Evolutionary conservation across 2,113 vertebrate genomes (phyloP).

Genomic region (Galeopterus variegatus): DNA sequence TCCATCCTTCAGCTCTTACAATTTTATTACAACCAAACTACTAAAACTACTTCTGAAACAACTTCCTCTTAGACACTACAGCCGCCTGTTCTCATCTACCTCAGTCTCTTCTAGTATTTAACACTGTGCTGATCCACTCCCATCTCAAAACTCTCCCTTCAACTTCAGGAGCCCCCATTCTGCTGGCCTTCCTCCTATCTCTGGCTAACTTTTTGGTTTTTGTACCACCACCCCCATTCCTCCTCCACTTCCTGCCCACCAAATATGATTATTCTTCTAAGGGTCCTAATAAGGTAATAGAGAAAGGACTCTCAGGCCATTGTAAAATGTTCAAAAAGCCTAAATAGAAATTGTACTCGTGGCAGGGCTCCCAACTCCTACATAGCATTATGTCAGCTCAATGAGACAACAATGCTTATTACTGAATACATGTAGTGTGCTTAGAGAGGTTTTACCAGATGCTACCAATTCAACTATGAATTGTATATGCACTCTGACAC

Average conservation of each 20-base stretch:
- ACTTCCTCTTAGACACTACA: neutral
- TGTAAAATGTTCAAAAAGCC: neutral
- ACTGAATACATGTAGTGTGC: slow-evolving; percentile 9
- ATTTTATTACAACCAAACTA: neutral
- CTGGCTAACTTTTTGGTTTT: neutral
- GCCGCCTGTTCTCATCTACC: neutral
- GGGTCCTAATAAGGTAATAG: neutral
- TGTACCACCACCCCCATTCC: neutral
- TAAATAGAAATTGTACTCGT: neutral
- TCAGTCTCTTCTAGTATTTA: neutral
- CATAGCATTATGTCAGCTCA: neutral
- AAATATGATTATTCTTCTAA: neutral
- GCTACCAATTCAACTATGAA: slow-evolving; percentile 18
- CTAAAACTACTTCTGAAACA: neutral
- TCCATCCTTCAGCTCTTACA: neutral
- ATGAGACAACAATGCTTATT: neutral
- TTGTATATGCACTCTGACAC: neutral
- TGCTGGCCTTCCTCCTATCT: neutral
- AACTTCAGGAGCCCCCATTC: neutral
- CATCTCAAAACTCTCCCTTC: neutral
- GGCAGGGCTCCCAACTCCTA: neutral
- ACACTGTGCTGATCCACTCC: neutral
- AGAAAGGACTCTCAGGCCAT: neutral
- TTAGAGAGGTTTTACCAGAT: slow-evolving; percentile 4
- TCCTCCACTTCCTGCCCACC: neutral